Conservation (phyloP, 2,113 vertebrate genomes). For the Prionailurus bengalensis region DNA sequence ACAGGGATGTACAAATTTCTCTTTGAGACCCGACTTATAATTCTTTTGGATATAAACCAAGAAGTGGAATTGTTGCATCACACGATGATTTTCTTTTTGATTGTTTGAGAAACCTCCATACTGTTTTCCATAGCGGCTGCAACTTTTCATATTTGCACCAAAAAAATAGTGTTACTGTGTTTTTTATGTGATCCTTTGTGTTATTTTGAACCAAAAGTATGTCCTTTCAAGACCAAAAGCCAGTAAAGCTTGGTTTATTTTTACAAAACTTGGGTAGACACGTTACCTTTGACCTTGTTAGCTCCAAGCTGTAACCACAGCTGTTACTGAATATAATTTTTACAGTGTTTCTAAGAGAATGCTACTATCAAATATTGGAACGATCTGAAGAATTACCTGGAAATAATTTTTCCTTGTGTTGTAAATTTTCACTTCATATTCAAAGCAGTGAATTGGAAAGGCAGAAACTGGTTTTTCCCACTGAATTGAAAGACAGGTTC, state of each 20-base stretch:
- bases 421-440: constrained; percentile 85
- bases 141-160: not conserved
- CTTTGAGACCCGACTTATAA: not conserved
- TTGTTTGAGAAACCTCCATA: not conserved
- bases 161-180: not conserved
- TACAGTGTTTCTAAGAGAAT: not conserved
- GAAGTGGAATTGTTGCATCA: not conserved
- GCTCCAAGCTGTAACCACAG: not conserved
- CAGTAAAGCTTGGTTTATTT: not conserved
- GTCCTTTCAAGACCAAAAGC: not conserved
- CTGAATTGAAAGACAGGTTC: constrained; percentile 69
- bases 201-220: not conserved
- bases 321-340: not conserved
- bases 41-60: not conserved
- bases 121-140: not conserved
- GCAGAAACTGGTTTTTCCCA: constrained; percentile 87
- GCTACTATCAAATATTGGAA: not conserved
- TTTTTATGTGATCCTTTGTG: not conserved
- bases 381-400: constrained; percentile 83
- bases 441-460: constrained; percentile 80
- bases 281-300: not conserved
- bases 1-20: too few relatives aligned
- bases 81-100: not conserved
- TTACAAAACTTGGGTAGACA: not conserved
- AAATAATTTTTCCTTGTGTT: constrained; percentile 74